Evolutionary conservation across 2,113 vertebrate genomes (phyloP).

Genomic region (Saguinus midas): DNA sequence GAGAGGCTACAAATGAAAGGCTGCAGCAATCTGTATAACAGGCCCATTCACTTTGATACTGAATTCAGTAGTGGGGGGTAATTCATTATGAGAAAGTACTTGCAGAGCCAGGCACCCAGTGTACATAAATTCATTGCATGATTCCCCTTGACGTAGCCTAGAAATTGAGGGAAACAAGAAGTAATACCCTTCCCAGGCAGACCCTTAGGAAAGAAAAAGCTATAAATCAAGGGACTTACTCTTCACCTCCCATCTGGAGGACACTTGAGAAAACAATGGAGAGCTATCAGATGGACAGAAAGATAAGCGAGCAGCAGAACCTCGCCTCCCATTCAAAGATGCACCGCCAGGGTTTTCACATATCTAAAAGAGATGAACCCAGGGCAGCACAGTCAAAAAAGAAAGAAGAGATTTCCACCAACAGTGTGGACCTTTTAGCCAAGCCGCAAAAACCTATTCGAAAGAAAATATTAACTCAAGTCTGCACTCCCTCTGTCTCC

Average conservation of each 20-base stretch:
- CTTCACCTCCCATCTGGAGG: neutral
- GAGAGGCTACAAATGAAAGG: neutral
- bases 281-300: neutral
- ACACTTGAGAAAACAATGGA: neutral
- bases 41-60: neutral
- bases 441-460: neutral
- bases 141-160: neutral
- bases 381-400: neutral
- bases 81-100: neutral
- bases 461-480: slow-evolving; percentile 4
- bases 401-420: neutral
- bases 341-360: neutral
- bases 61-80: neutral
- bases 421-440: neutral
- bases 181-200: neutral
- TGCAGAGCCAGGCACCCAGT: neutral
- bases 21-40: neutral
- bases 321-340: neutral
- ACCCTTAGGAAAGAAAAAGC: neutral
- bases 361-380: neutral
- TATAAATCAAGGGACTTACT: neutral
- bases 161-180: slow-evolving; percentile 1
- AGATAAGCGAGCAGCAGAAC: neutral
- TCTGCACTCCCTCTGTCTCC: neutral
- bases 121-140: neutral